Evolutionary conservation across 2,888 invertebrate genomes (phyloP), one percentile per base, ranked within the genome.

Genomic region (Calephelis perditalis): DNA sequence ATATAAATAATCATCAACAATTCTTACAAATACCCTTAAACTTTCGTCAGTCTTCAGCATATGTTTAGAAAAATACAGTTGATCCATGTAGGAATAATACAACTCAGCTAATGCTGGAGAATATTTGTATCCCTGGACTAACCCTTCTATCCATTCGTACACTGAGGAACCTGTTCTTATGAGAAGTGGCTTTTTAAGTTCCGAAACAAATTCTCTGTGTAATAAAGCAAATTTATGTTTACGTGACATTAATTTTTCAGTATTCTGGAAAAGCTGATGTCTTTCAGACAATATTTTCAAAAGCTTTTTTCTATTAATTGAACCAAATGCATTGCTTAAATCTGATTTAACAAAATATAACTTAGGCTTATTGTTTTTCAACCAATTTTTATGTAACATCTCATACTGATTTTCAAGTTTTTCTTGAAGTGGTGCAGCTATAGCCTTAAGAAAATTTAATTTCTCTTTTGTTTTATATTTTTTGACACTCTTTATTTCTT

Each of bases 1-100:
- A 65, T 85, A 91, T 47, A 91, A 73, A 68, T 91, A 91, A 69
- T 91, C 91, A 73, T 91, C 91, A 5, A 91, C 91, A 64, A 86
- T 79, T 75, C 91, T 75, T 7, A 75, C 72, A 67, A 91, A 88
- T 11, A 89, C 66, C 68, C 76, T 81, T 1, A 87, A 64, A 61
- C 73, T 65, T 63, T 74, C 63, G 47, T 73, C 67, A 26, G 68
- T 57, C 7, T 63, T 68, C 59, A 71, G 67, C 1, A 81, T 40
- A 63, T 81, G 78, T 6, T 82, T 67, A 0, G 71, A 61, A 66
- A 89, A 84, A 68, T 84, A 83, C 40, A 73, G 59, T 59, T 80
- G 70, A 74, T 91, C 91, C 65, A 88, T 70, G 70, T 83, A 71
- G 46, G 74, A 75, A 66, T 91, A 91, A 65, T 89, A 91, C 7